Conservation (phyloP, 2,888 invertebrate species). For the Calephelis perditalis region DNA sequence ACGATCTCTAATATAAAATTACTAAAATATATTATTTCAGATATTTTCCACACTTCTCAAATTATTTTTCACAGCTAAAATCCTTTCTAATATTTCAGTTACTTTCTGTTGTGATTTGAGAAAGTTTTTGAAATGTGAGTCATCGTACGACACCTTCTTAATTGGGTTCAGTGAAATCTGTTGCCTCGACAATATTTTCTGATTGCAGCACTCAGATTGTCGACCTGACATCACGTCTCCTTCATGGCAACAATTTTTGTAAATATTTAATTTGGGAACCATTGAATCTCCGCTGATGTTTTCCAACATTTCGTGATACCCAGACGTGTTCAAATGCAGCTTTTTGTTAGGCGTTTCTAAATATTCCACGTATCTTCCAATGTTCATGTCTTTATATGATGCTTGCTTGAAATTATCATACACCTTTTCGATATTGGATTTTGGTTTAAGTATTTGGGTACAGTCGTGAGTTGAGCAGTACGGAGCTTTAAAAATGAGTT, state of each 20-base stretch:
- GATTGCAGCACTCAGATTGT: slow-evolving; percentile 30
- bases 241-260: slow-evolving; percentile 28
- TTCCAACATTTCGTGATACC: slow-evolving; percentile 53
- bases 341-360: slow-evolving; percentile 20
- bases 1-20: not conserved
- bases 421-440: not conserved
- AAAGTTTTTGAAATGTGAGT: slow-evolving; percentile 54
- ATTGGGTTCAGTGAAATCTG: slow-evolving; percentile 43
- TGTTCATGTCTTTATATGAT: slow-evolving; percentile 20
- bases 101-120: slow-evolving; percentile 63
- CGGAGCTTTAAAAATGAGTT: not conserved
- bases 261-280: slow-evolving; percentile 14
- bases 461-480: not conserved
- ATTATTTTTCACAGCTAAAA: slow-evolving; percentile 45
- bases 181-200: slow-evolving; percentile 42
- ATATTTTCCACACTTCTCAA: slow-evolving; percentile 42
- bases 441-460: not conserved
- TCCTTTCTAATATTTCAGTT: slow-evolving; percentile 56
- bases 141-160: slow-evolving; percentile 42
- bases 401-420: not conserved
- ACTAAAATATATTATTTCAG: slow-evolving; percentile 19
- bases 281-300: slow-evolving; percentile 25
- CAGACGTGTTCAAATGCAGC: slow-evolving; percentile 36
- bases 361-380: slow-evolving; percentile 19
- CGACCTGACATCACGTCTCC: slow-evolving; percentile 27